phyloP scores from a whole-genome alignment of 2,888 invertebrate genomes.

The Sarcophaga rosellei region DNA sequence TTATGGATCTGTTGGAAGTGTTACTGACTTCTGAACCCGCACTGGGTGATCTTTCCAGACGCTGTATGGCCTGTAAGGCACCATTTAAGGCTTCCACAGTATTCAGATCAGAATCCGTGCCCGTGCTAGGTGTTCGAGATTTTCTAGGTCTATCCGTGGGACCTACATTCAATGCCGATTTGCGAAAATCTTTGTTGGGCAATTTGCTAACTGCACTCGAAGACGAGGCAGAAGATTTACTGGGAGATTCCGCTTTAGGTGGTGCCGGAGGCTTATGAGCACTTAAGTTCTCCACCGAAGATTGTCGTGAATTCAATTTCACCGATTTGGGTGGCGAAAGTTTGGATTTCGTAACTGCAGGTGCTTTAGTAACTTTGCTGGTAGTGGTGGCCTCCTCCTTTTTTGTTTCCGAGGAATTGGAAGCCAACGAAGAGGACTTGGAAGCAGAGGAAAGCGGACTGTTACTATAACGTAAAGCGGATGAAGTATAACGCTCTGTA shows the following conservation, averaged over 20 bases:
- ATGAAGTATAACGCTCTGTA: conserved; percentile 79
- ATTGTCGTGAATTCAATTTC: conserved; percentile 76
- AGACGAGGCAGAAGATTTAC: conserved; percentile 80
- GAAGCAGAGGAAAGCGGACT: conserved; percentile 74
- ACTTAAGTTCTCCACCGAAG: conserved; percentile 78
- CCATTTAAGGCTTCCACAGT: conserved; percentile 66
- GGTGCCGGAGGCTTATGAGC: conserved; percentile 74
- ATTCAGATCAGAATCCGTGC: conserved; percentile 77
- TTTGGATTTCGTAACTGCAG: conserved; percentile 73
- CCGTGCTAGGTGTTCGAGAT: conserved; percentile 80
- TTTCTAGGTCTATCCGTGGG: conserved; percentile 80
- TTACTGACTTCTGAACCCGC: conserved; percentile 82
- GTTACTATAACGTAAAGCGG: conserved; percentile 75
- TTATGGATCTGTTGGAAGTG: conserved; percentile 78
- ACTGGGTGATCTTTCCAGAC: conserved; percentile 81
- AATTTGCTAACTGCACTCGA: conserved; percentile 80
- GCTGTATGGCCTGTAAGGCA: conserved; percentile 69
- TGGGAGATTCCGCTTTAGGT: conserved; percentile 79
- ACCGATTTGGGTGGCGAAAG: conserved; percentile 77
- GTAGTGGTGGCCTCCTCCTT: conserved; percentile 59
- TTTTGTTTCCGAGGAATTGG: conserved; percentile 69
- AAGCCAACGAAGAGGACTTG: conserved; percentile 48
- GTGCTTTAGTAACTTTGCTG: conserved; percentile 38
- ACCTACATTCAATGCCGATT: conserved; percentile 87
- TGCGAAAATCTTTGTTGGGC: conserved; percentile 88